Base-by-base conservation (phyloP, 2,888 invertebrate species). In the Oithona nana region DNA sequence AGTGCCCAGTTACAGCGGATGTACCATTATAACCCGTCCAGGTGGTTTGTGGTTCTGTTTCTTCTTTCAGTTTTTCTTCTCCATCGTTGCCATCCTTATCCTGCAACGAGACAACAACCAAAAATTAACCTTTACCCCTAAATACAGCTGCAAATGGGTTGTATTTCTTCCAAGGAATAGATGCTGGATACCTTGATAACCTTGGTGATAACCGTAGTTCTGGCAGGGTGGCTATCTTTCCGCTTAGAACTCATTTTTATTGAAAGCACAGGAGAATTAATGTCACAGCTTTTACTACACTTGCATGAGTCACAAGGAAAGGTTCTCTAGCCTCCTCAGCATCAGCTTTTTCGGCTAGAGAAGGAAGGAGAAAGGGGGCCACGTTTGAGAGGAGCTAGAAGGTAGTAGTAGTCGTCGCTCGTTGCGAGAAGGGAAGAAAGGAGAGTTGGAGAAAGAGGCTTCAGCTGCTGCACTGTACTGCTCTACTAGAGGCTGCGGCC, bases 221-320 rank as follows among this genome's bases (percentile, higher is more conserved):
- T 54, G 54, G 54, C 20, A 3, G 54, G 54, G 11, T 54, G 22
- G 54, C 54, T 54, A 54, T 54, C 54, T 54, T 54, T 54, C 2
- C 54, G 20, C 26, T 54, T 54, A 13, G 54, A 54, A 54, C 54
- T 54, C 54, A 54, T 54, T 3, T 3, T 26, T 20, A 11, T 39
- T 39, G 39, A 39, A 39, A 39, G 39, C 39, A 39, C 39, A 11
- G 39, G n/a, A n/a, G n/a, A n/a, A n/a, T n/a, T 39, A 39, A 11
- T 39, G 6, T 39, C 8, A 39, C 16, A 39, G 39, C 16, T 11
- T 39, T 39, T 39, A 16, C 8, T 39, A 6, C 39, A 6, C 16
- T 16, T 39, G 16, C 16, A 39, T 39, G 39, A 39, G 39, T 39
- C 39, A 39, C 39, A 39, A 39, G 39, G 39, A 39, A 39, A 39